These are phyloP conservation scores for Merops nubicus DNA, from an alignment of 2,113 vertebrate species.

Conservation along the genomic window DNA sequence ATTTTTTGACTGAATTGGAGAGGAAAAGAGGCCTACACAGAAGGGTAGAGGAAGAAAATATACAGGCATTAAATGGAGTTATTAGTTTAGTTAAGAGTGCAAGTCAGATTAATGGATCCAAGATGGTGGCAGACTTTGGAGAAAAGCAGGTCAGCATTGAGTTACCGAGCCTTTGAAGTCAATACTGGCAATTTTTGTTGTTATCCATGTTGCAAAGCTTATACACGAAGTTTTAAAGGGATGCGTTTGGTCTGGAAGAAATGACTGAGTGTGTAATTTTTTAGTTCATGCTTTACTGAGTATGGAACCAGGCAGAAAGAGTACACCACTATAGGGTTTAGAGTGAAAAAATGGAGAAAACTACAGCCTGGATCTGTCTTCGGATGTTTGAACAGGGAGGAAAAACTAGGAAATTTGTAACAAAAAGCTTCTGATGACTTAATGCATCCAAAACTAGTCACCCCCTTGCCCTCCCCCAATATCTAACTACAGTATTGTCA, in stretches of 20 bases:
- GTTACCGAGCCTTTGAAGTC: neutral
- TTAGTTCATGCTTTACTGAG: neutral
- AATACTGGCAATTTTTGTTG: neutral
- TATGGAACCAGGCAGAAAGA: neutral
- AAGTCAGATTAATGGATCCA: neutral
- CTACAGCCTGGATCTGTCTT: neutral
- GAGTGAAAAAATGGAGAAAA: neutral
- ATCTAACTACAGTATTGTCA: neutral
- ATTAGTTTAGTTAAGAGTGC: neutral
- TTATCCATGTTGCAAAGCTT: neutral
- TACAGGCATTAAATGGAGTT: neutral
- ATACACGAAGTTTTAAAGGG: neutral
- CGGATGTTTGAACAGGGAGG: neutral
- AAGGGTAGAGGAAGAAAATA: neutral
- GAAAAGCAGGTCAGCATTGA: neutral
- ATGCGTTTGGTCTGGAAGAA: neutral
- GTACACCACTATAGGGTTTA: neutral
- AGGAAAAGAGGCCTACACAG: neutral
- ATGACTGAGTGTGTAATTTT: neutral
- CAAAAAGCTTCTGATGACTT: neutral
- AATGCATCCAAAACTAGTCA: neutral
- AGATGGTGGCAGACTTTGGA: neutral
- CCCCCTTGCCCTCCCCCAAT: accelerated
- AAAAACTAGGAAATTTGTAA: neutral
- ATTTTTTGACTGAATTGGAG: neutral